Evolutionary conservation across 1,140 invertebrate species (phyloP).

Genomic region (Philopotamus ludificatus): DNA sequence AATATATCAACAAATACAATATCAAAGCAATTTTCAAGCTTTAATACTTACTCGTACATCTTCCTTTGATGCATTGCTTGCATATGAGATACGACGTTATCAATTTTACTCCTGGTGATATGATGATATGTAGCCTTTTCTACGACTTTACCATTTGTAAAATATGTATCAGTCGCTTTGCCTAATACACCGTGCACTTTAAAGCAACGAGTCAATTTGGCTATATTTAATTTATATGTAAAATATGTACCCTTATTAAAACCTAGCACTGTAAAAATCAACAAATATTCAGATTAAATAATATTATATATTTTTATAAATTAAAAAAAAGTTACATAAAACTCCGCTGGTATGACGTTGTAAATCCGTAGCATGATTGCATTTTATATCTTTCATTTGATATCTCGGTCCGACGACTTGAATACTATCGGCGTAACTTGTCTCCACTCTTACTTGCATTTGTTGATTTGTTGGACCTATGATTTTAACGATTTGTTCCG

Average conservation of each 20-base stretch:
- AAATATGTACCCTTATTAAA: slow-evolving; percentile 64
- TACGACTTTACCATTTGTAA: slow-evolving; percentile 68
- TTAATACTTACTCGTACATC: slow-evolving; percentile 75
- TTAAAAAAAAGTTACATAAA: slow-evolving; percentile 56
- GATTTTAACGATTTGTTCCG: slow-evolving; percentile 61
- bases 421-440: slow-evolving; percentile 69
- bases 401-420: slow-evolving; percentile 75
- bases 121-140: slow-evolving; percentile 72
- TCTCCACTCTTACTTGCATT: slow-evolving; percentile 58
- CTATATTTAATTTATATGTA: slow-evolving; percentile 57
- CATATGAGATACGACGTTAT: slow-evolving; percentile 70
- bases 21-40: neutral
- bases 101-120: slow-evolving; percentile 65
- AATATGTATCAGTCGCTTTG: slow-evolving; percentile 72
- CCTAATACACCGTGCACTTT: slow-evolving; percentile 79
- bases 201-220: slow-evolving; percentile 65
- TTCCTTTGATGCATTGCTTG: slow-evolving; percentile 79
- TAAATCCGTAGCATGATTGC: slow-evolving; percentile 59
- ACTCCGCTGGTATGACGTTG: slow-evolving; percentile 68
- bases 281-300: slow-evolving; percentile 22
- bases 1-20: neutral
- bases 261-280: slow-evolving; percentile 62
- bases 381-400: slow-evolving; percentile 62
- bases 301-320: slow-evolving; percentile 3
- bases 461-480: slow-evolving; percentile 61